Conservation (phyloP, 2,797 vertebrate species). For the Sphaeramia orbicularis region DNA sequence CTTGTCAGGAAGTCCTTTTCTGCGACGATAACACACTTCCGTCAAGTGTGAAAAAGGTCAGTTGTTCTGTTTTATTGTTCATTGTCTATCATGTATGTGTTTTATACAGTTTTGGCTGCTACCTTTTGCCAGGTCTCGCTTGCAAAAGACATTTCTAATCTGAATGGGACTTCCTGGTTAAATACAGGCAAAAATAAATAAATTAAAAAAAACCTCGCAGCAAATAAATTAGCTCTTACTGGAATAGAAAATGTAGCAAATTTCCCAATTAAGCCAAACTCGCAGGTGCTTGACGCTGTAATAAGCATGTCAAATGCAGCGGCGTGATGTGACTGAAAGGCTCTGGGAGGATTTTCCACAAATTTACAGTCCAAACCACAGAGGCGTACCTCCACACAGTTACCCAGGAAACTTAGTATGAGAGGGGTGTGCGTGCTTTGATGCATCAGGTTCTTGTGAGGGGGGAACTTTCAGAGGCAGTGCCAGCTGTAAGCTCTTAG, state of each 20-base stretch:
- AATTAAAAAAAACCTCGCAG: no score
- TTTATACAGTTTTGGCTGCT: no score
- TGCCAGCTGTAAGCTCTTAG: constrained; percentile 51
- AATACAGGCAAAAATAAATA: no score
- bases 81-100: no score
- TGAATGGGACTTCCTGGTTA: no score
- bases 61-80: no score
- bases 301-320: not conserved
- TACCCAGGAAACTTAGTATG: not conserved
- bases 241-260: not conserved
- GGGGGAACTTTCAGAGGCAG: constrained; percentile 24
- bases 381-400: not conserved
- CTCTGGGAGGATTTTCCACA: not conserved
- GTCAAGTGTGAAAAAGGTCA: no score
- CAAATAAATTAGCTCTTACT: not conserved
- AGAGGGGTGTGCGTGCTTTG: not conserved
- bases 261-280: constrained; percentile 6
- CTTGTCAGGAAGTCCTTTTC: no score
- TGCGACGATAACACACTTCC: no score
- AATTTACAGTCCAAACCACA: constrained; percentile 6
- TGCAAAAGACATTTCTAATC: no score
- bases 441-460: constrained; percentile 17
- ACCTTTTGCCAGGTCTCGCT: no score
- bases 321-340: not conserved
- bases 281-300: not conserved